Percentiles rank a stretch among this genome's conserved stretches.
Evolutionary conservation across 2,888 invertebrate species (phyloP).

Genomic region (Amphipoea oculea): DNA sequence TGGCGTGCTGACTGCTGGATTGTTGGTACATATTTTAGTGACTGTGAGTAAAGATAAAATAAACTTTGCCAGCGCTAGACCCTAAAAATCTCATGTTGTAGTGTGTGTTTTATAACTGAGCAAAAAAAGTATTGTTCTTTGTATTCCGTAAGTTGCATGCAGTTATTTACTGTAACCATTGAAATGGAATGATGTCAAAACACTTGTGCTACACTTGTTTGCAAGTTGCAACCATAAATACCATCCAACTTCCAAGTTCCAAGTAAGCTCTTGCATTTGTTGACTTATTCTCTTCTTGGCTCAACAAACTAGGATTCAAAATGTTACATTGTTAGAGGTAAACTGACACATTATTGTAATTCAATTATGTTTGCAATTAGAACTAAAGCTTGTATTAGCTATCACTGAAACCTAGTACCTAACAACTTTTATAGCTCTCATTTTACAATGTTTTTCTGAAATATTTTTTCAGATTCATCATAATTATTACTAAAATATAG

Average conservation of each 20-base stretch:
- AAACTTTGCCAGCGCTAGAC: constrained; percentile 18
- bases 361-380: constrained; percentile 32
- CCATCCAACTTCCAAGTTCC: constrained; percentile 23
- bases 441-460: not conserved
- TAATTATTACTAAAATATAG: not conserved
- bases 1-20: constrained; percentile 27
- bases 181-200: constrained; percentile 56
- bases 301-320: not conserved
- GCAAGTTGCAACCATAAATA: constrained; percentile 31
- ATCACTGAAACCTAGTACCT: constrained; percentile 14
- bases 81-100: not conserved
- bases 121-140: constrained; percentile 9
- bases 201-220: constrained; percentile 48
- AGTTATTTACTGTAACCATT: constrained; percentile 30
- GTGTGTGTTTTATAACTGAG: constrained; percentile 14
- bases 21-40: constrained; percentile 26
- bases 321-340: not conserved
- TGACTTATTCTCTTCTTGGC: constrained; percentile 14
- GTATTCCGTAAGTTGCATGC: constrained; percentile 33
- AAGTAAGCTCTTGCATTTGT: constrained; percentile 35
- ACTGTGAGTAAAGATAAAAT: constrained; percentile 45
- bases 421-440: not conserved
- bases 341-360: constrained; percentile 26
- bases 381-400: constrained; percentile 5
- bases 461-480: not conserved